Evolutionary conservation across 2,113 vertebrate genomes (phyloP).

Genomic region (Saguinus midas): DNA sequence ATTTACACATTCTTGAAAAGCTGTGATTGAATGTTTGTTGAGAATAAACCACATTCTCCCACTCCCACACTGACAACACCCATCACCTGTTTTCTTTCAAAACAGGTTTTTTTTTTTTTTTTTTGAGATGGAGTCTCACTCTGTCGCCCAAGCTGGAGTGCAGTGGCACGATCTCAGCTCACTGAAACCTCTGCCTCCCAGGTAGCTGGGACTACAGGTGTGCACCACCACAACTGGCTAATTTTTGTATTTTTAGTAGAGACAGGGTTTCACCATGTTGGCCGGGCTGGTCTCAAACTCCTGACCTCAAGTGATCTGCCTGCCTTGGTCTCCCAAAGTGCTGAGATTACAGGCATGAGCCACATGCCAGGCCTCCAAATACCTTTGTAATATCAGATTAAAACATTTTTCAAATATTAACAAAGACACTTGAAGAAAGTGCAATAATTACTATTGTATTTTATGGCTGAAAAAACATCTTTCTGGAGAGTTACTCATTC

Average conservation of each 20-base stretch:
- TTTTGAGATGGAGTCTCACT: too few relatives aligned
- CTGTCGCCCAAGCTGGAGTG: too few relatives aligned
- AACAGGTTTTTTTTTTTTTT: background rate
- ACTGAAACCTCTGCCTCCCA: too few relatives aligned
- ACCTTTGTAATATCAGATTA: slow-evolving; percentile 40
- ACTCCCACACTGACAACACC: background rate
- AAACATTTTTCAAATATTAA: slow-evolving; percentile 35
- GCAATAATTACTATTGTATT: background rate
- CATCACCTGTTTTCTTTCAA: background rate
- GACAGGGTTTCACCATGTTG: too few relatives aligned
- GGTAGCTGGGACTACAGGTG: too few relatives aligned
- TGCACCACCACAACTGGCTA: too few relatives aligned
- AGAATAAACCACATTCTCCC: slow-evolving; percentile 18
- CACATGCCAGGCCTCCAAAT: background rate
- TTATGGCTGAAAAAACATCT: background rate
- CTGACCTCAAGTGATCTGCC: too few relatives aligned
- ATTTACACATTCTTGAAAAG: slow-evolving; percentile 40
- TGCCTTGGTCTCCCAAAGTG: too few relatives aligned
- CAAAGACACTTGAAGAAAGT: background rate
- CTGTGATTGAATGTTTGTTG: slow-evolving; percentile 11
- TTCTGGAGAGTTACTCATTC: background rate
- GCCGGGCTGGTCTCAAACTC: too few relatives aligned
- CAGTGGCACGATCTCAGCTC: too few relatives aligned
- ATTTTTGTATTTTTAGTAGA: too few relatives aligned
- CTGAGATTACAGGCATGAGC: too few relatives aligned